Percentiles rank a stretch among this genome's conserved stretches.
phyloP scores from a whole-genome alignment of 2,888 invertebrate genomes.

The Thera obeliscata region DNA sequence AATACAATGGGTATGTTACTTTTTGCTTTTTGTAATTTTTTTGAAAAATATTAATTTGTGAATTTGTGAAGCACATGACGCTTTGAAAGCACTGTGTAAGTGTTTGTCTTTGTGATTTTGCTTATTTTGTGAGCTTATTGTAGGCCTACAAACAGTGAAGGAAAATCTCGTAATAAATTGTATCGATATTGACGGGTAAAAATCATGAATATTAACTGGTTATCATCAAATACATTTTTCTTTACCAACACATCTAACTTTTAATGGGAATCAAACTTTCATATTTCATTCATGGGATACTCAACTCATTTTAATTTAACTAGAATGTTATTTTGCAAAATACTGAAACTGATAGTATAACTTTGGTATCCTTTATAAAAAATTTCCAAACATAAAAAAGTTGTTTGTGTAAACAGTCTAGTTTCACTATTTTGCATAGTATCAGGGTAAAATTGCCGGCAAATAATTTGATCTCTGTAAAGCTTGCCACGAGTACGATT shows the following conservation, averaged over 20 bases:
- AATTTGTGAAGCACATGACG: slow-evolving; percentile 39
- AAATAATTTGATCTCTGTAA: slow-evolving; percentile 1
- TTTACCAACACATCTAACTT: background rate
- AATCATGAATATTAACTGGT: background rate
- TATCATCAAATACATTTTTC: no score
- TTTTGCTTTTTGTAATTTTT: background rate
- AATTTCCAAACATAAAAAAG: no score
- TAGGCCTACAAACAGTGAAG: background rate
- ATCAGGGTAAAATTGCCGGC: slow-evolving; percentile 23
- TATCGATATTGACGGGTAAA: background rate
- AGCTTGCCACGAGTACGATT: background rate
- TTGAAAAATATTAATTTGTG: background rate
- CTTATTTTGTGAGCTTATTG: slow-evolving; percentile 49
- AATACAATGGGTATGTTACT: slow-evolving; percentile 73
- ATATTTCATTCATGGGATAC: background rate
- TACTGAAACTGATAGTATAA: slow-evolving; percentile 25
- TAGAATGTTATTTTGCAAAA: slow-evolving; percentile 36
- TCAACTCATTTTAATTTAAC: background rate
- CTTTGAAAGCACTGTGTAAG: slow-evolving; percentile 41
- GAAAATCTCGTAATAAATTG: background rate
- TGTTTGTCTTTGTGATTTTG: slow-evolving; percentile 52
- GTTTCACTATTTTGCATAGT: slow-evolving; percentile 19
- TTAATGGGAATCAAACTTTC: slow-evolving; percentile 7
- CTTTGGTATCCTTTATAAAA: background rate
- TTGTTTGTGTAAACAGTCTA: no score